A percentile compares a stretch with the other conserved stretches of the same genome.
Conservation (phyloP, 1,140 invertebrate genomes). For the Zaprionus camerounensis region DNA sequence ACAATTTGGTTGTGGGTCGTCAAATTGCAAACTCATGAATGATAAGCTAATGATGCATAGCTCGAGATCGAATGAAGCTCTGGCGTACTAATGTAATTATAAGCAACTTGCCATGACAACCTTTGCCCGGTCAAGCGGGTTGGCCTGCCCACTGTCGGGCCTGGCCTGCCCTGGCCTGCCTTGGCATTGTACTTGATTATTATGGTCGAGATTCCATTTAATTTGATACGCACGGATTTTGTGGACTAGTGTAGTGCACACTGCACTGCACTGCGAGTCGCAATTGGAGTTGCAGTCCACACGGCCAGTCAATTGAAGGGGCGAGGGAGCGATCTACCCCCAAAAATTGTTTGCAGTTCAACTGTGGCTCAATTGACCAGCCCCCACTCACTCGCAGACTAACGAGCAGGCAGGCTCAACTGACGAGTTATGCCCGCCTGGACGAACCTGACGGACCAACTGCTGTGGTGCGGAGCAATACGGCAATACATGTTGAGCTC, state of each 20-base stretch:
- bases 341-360: constrained; percentile 79
- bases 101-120: constrained; percentile 65
- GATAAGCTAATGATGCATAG: constrained; percentile 77
- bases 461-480: background rate
- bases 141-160: background rate
- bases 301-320: constrained; percentile 10
- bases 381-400: constrained; percentile 45
- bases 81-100: constrained; percentile 75
- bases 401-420: constrained; percentile 44
- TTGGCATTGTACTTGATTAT: constrained; percentile 54
- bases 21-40: constrained; percentile 38
- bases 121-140: background rate
- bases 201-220: constrained; percentile 77
- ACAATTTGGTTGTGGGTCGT: constrained; percentile 21
- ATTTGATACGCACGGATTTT: constrained; percentile 79
- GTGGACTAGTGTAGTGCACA: constrained; percentile 38
- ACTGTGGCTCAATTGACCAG: constrained; percentile 76
- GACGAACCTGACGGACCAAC: constrained; percentile 4
- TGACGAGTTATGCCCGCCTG: constrained; percentile 33
- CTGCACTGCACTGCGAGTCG: constrained; percentile 1
- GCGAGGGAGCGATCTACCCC: constrained; percentile 11
- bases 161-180: background rate
- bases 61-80: constrained; percentile 46
- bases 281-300: background rate
- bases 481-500: constrained; percentile 53